Conservation (phyloP, 1,140 invertebrate species). For the Alviniconcha marisindica region DNA sequence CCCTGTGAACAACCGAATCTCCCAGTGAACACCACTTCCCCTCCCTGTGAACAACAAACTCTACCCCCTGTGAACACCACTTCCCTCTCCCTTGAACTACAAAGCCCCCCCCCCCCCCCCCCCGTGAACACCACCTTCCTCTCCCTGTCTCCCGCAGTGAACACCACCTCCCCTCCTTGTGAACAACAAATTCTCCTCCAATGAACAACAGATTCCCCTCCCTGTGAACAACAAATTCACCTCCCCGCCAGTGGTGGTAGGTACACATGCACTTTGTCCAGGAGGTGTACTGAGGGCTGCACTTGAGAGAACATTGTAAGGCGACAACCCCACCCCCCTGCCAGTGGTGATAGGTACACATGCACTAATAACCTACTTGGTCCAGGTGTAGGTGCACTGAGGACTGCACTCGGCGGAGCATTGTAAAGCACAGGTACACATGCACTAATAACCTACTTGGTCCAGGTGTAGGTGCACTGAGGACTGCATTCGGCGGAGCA, state of each 20-base stretch:
- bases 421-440: no score
- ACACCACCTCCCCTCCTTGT: not conserved
- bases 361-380: constrained; percentile 28
- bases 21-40: no score
- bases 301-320: constrained; percentile 32
- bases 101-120: not conserved
- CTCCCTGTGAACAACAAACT: no score
- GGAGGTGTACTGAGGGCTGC: constrained; percentile 32
- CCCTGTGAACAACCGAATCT: no score
- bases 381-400: constrained; percentile 37
- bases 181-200: not conserved
- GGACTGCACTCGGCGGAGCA: constrained; percentile 38
- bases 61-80: no score
- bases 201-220: no score
- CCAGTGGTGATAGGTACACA: not conserved
- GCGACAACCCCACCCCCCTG: no score
- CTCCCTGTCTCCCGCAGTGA: no score
- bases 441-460: no score
- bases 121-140: not conserved
- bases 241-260: no score
- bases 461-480: constrained; percentile 37
- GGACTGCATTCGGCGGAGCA: constrained; percentile 38
- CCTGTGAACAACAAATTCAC: no score
- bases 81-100: no score
- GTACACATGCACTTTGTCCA: constrained; percentile 34